Base-by-base conservation (phyloP, 2,888 invertebrate genomes). In the Tetragonisca angustula region DNA sequence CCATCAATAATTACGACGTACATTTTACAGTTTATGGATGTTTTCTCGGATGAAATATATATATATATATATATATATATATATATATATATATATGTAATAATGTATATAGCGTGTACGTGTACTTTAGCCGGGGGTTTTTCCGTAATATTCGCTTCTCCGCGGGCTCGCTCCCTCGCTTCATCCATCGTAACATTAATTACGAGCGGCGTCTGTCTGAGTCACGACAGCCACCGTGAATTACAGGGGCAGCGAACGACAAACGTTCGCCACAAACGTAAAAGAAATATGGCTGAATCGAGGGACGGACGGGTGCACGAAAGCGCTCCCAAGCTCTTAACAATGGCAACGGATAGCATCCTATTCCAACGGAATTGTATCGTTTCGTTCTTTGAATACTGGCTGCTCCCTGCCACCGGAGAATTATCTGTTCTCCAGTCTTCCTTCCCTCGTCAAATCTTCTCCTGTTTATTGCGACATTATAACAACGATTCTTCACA, bases 141-240 rank as follows among this genome's bases (percentile, higher is more conserved):
- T n/a, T 59, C 56, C 56, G n/a, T n/a, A 15, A 56, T 56, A 56
- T 15, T 64, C 19, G 62, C 11, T 32, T 11, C 54, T 24, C n/a
- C 21, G 32, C 61, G 24, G 21, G 43, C 43, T 61, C 43, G 36
- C 52, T 32, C 32, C 24, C 59, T 56, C 65, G n/a, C 27, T 50
- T 65, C 70, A 36, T 59, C 67, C 71, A 71, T 76, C 76, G 76
- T 50, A 76, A 80, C 80, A 71, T 80, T 80, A 65, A 76, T 80
- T 80, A 70, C 56, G 54, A 19, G 76, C 24, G 49, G 27, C 52
- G 54, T 43, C 24, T 27, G 65, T 59, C 65, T 64, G 65, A 59
- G 21, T 71, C 70, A 71, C 27, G 65, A 74, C 71, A 43, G 65
- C 61, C 27, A 65, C 49, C 49, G 80, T 71, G 65, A 80, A 64